These are phyloP conservation scores for Drosophila falleni DNA, from an alignment of 2,888 invertebrate species.

Conservation along the genomic window DNA sequence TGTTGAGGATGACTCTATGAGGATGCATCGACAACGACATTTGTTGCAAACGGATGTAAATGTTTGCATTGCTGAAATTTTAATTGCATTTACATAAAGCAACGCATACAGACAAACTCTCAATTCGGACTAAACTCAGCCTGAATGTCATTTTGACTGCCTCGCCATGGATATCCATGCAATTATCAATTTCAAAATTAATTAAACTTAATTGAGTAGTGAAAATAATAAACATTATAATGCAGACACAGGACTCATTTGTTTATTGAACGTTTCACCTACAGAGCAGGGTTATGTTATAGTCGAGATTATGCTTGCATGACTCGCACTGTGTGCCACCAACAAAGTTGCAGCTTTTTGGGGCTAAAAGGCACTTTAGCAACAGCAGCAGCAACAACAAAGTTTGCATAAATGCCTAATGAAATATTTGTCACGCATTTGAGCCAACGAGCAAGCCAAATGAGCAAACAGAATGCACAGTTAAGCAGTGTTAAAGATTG, in stretches of 20 bases:
- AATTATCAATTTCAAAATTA: slow-evolving; percentile 82
- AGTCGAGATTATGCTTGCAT: slow-evolving; percentile 18
- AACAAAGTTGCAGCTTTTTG: slow-evolving; percentile 64
- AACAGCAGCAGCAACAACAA: slow-evolving; percentile 42
- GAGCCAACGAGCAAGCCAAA: slow-evolving; percentile 62
- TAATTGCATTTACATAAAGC: slow-evolving; percentile 83
- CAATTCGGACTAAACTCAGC: slow-evolving; percentile 11
- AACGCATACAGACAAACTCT: slow-evolving; percentile 46
- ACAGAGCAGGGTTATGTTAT: slow-evolving; percentile 46
- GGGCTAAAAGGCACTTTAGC: slow-evolving; percentile 56
- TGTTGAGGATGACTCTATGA: slow-evolving; percentile 55
- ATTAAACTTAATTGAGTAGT: slow-evolving; percentile 81
- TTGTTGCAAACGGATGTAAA: slow-evolving; percentile 81
- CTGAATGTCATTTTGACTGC: slow-evolving; percentile 57
- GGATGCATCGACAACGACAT: slow-evolving; percentile 62
- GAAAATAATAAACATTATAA: slow-evolving; percentile 75
- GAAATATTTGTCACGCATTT: slow-evolving; percentile 80
- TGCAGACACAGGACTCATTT: slow-evolving; percentile 22
- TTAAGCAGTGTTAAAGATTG: slow-evolving; percentile 33
- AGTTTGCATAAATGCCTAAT: slow-evolving; percentile 71
- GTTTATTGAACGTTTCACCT: slow-evolving; percentile 42
- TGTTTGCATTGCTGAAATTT: slow-evolving; percentile 83
- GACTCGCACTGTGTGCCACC: slow-evolving; percentile 17
- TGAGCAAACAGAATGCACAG: slow-evolving; percentile 70
- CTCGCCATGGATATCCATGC: slow-evolving; percentile 39